Percentiles rank a stretch among this genome's conserved stretches.
Conservation (phyloP, 2,888 invertebrate species). For the Tetragnatha montana region DNA sequence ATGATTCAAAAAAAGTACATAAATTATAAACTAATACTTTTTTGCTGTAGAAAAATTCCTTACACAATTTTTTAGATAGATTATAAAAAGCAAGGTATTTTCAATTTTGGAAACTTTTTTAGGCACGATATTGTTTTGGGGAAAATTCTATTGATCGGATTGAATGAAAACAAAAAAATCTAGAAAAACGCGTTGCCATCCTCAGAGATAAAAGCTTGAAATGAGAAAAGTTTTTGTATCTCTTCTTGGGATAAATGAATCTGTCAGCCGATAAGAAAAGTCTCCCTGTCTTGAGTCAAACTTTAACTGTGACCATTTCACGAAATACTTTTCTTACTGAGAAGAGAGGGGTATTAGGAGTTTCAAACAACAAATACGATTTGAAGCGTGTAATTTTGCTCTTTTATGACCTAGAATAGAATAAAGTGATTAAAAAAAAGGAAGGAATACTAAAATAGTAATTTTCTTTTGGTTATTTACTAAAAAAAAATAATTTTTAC, state of each 20-base stretch:
- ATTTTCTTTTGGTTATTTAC: too few species aligned
- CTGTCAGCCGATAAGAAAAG: constrained; percentile 1
- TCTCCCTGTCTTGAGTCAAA: background rate
- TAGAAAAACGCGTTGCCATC: background rate
- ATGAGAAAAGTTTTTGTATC: constrained; percentile 1
- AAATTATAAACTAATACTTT: too few species aligned
- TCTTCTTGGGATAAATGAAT: background rate
- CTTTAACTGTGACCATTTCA: background rate
- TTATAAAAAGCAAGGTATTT: background rate
- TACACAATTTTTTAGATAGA: too few species aligned
- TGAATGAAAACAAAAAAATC: background rate
- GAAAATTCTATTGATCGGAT: background rate
- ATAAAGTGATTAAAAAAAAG: too few species aligned
- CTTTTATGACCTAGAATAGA: background rate
- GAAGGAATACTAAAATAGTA: too few species aligned
- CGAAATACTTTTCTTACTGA: background rate
- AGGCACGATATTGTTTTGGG: background rate
- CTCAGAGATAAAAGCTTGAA: background rate
- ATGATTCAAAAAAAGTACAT: too few species aligned
- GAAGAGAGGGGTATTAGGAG: background rate
- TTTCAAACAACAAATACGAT: background rate
- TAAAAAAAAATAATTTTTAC: too few species aligned
- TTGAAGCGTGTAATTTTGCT: background rate
- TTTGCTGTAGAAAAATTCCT: too few species aligned
- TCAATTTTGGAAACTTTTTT: background rate